A percentile compares a stretch with the other conserved stretches of the same genome.
Conservation (phyloP, 2,113 vertebrate genomes). For the Tiliqua scincoides region DNA sequence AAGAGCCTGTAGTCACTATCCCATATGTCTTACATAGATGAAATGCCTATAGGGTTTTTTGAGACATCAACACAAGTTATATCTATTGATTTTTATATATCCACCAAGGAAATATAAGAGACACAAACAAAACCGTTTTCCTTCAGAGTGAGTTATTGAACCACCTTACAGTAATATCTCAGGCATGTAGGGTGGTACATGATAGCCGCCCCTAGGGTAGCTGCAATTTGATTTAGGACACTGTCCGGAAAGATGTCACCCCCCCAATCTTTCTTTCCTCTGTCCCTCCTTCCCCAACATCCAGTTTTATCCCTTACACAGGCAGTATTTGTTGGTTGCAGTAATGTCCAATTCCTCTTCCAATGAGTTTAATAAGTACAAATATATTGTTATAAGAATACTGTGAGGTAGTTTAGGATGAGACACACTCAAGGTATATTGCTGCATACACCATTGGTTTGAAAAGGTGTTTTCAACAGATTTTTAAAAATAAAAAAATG, state of each 20-base stretch:
- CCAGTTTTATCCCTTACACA: not conserved
- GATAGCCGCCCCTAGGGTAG: not conserved
- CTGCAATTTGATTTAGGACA: not conserved
- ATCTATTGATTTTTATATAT: conserved; percentile 8
- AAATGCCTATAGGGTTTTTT: not conserved
- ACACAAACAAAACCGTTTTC: not conserved
- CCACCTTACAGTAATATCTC: not conserved
- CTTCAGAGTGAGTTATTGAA: not conserved
- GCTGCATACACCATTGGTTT: not conserved
- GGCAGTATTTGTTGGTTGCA: not conserved
- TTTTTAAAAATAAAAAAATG: not conserved
- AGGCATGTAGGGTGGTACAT: not conserved
- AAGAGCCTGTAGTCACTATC: not conserved
- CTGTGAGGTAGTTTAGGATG: not conserved
- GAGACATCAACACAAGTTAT: not conserved
- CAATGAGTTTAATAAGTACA: not conserved
- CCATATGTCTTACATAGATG: not conserved
- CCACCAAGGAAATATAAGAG: not conserved
- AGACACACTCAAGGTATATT: not conserved
- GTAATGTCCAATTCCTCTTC: not conserved
- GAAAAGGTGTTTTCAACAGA: not conserved
- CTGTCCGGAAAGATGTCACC: not conserved
- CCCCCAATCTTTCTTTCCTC: not conserved
- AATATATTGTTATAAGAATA: not conserved
- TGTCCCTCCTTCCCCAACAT: not conserved